Base-by-base conservation (phyloP, 2,113 vertebrate species). In the Salvelinus alpinus region DNA sequence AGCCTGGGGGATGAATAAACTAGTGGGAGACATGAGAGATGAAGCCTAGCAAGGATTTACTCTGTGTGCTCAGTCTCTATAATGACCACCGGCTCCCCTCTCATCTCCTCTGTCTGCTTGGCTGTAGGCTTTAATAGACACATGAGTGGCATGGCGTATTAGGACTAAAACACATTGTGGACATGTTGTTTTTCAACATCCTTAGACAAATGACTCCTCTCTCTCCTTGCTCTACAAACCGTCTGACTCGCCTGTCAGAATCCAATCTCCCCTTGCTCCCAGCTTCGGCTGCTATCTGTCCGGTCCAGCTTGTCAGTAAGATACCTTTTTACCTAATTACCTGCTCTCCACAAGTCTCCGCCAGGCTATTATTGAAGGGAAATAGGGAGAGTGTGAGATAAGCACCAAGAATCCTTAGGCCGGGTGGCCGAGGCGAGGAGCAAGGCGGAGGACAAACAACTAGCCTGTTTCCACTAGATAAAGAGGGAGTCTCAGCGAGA, bases 391-490 rank as follows among this genome's bases (percentile, higher is more conserved):
- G 82, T 1, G 70, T 81, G 51, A 90, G 91, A 92, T 91, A 91
- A 91, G 88, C 82, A 84, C 81, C 85, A 90, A 86, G 84, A 88
- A 85, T 88, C 78, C 83, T 87, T 85, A 75, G 84, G 83, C 73
- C 73, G 79, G 83, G 85, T 86, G 76, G 38, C 9, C 9, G 9
- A 44, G 38, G 9, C 9, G 9, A 44, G 38, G 38, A 44, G 38
- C 2, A 9, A 44, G 2, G 9, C 38, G 38, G 9, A 44, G 38
- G 38, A 44, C 83, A 91, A 90, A 91, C 89, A 92, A 84, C 72
- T 75, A 20, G 84, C 77, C 91, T 93, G 93, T 87, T 92, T 92
- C 91, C 89, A 90, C 81, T 74, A 78, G 91, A 93, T 93, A 92
- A 92, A 44, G 38, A 44, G 38, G 38, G 38, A 83, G 80, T 64